phyloP scores from a whole-genome alignment of 2,113 vertebrate species.

The Lepus timidus region DNA sequence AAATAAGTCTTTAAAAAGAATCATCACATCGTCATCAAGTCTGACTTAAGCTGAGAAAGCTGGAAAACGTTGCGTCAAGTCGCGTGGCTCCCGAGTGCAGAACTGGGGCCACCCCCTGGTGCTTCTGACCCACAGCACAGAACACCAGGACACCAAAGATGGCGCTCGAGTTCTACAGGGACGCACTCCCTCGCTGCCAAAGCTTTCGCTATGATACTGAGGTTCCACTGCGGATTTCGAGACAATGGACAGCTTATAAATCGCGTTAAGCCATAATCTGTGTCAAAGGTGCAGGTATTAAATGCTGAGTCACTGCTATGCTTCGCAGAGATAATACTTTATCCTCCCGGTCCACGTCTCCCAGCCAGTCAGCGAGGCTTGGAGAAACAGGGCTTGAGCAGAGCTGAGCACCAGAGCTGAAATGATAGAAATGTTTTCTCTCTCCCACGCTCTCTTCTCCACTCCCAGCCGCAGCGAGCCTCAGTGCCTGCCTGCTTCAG shows the following conservation, averaged over 20 bases:
- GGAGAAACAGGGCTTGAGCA: constrained; percentile 44
- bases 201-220: constrained; percentile 3
- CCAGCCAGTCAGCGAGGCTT: constrained; percentile 22
- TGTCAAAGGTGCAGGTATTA: constrained; percentile 56
- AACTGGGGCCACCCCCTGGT: neutral
- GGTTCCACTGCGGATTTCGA: constrained; percentile 51
- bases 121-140: neutral
- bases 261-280: constrained; percentile 45
- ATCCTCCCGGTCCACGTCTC: constrained; percentile 10
- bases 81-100: neutral
- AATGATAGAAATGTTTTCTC: constrained; percentile 40
- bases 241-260: constrained; percentile 54
- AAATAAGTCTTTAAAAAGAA: neutral
- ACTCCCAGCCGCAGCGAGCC: neutral
- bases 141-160: neutral
- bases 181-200: neutral
- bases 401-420: constrained; percentile 23
- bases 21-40: neutral
- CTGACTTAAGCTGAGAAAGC: neutral
- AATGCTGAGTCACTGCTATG: constrained; percentile 65
- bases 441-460: neutral
- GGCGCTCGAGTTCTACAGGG: neutral
- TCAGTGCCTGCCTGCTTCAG: constrained; percentile 20
- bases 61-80: neutral
- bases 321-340: constrained; percentile 63